Evolutionary conservation across 2,888 invertebrate species (phyloP).

Genomic region (Xestia ashworthii): DNA sequence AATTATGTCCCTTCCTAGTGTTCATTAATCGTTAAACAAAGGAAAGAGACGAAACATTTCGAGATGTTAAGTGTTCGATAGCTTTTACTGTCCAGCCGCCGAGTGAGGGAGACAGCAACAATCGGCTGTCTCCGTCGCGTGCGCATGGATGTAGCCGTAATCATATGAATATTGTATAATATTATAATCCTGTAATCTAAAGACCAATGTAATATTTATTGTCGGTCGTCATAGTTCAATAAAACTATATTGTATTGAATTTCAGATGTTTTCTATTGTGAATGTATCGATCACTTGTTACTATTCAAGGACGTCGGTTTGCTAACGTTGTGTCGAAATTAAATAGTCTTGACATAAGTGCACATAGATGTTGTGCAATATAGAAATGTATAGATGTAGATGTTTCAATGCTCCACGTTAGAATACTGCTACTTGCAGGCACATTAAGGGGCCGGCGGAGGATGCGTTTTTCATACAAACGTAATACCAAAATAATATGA

Average conservation of each 20-base stretch:
- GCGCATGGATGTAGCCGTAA: slow-evolving; percentile 41
- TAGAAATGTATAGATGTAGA: slow-evolving; percentile 40
- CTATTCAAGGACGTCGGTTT: slow-evolving; percentile 27
- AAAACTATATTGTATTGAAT: slow-evolving; percentile 56
- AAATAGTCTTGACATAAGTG: slow-evolving; percentile 7
- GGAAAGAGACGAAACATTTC: slow-evolving; percentile 57
- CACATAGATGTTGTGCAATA: slow-evolving; percentile 37
- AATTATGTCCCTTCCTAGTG: slow-evolving; percentile 64
- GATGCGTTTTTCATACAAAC: too few relatives aligned
- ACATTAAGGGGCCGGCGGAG: too few relatives aligned
- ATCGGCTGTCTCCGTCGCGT: slow-evolving; percentile 19
- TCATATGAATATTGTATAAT: slow-evolving; percentile 62
- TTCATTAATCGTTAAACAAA: slow-evolving; percentile 60
- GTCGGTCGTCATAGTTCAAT: slow-evolving; percentile 61
- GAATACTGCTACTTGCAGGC: slow-evolving; percentile 7
- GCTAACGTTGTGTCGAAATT: slow-evolving; percentile 5
- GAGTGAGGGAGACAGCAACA: slow-evolving; percentile 21
- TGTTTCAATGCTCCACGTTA: background rate
- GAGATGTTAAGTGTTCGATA: slow-evolving; percentile 62
- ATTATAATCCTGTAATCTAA: slow-evolving; percentile 66
- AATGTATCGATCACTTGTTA: slow-evolving; percentile 58
- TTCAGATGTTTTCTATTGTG: slow-evolving; percentile 59
- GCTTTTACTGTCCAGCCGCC: slow-evolving; percentile 49
- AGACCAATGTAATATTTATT: slow-evolving; percentile 69
- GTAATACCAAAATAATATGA: too few relatives aligned